These are phyloP conservation scores for Spea multiplicata DNA, from an alignment of 2,113 vertebrate species.

Conservation along the genomic window DNA sequence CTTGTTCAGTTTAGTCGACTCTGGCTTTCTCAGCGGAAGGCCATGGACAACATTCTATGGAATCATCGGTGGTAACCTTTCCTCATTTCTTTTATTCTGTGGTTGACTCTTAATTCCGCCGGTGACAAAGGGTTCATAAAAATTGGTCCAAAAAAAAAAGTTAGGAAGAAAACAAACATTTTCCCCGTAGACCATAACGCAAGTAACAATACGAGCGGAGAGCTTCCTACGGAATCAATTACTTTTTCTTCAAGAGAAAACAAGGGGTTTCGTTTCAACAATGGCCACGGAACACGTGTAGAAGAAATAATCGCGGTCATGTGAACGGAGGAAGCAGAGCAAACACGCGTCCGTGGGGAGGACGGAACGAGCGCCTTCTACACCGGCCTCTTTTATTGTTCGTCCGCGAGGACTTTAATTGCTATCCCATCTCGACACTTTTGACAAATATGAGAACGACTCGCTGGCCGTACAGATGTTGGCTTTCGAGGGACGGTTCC, in stretches of 20 bases:
- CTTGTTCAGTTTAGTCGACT: too few relatives aligned
- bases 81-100: too few relatives aligned
- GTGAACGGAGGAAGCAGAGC: slow-evolving; percentile 55
- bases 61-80: too few relatives aligned
- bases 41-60: too few relatives aligned
- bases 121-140: too few relatives aligned
- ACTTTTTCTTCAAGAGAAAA: slow-evolving; percentile 38
- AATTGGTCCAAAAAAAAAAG: background rate
- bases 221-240: slow-evolving; percentile 32
- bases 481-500: slow-evolving; percentile 61
- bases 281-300: slow-evolving; percentile 3
- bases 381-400: slow-evolving; percentile 45
- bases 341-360: slow-evolving; percentile 46
- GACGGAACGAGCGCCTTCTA: accelerated
- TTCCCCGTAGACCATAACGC: slow-evolving; percentile 1
- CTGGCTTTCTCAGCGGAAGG: too few relatives aligned
- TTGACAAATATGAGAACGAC: slow-evolving; percentile 59
- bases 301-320: slow-evolving; percentile 42
- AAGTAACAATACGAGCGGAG: slow-evolving; percentile 19
- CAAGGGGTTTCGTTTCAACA: slow-evolving; percentile 14
- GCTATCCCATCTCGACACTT: slow-evolving; percentile 47
- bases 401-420: slow-evolving; percentile 41
- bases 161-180: background rate
- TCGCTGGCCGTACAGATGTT: slow-evolving; percentile 64
- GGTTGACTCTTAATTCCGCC: too few relatives aligned